Base-by-base conservation (phyloP, 2,888 invertebrate genomes). In the Amphimallon solstitiale region DNA sequence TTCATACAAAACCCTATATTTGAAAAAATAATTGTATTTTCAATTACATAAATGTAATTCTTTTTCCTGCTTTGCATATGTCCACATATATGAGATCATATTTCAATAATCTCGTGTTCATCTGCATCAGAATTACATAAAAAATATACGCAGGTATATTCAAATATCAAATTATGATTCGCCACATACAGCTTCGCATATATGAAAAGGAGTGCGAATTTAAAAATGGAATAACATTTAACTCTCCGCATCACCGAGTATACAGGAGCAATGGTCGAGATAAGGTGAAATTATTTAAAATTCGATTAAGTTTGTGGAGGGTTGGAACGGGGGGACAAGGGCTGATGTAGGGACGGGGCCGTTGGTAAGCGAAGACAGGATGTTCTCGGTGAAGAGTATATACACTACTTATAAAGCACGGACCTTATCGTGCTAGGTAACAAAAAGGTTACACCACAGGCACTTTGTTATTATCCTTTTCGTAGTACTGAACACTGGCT, bases 381-480 rank as follows among this genome's bases (percentile, higher is more conserved):
- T 51, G 34, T 51, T 51, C 51, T 35, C 7, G 51, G 29, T 3
- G 29, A 29, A 29, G 6, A 29, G 29, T 51, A 17, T 51, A 51
- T 35, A 51, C 34, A 23, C 48, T 48, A 48, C 48, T 48, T 48
- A 48, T 48, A 48, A 34, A 51, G 29, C 51, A 51, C 29, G 34
- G 35, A 51, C 51, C 35, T 51, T 51, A 51, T 51, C 51, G 15
- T 51, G 29, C 48, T 21, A 48, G 23, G 48, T 48, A 48, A 51
- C 49, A 49, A 49, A 49, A 49, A 49, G 49, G 49, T 49, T 49
- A 49, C 35, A 12, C 15, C 34, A 35, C 51, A 34, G 51, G 15
- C 34, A 34, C 51, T 51, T 35, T 51, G 51, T 51, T 34, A 48
- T 48, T 48, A 48, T 48, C 48, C 48, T 23, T 48, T 48, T 48